Evolutionary conservation across 2,113 vertebrate species (phyloP).

Genomic region (Thymallus thymallus): DNA sequence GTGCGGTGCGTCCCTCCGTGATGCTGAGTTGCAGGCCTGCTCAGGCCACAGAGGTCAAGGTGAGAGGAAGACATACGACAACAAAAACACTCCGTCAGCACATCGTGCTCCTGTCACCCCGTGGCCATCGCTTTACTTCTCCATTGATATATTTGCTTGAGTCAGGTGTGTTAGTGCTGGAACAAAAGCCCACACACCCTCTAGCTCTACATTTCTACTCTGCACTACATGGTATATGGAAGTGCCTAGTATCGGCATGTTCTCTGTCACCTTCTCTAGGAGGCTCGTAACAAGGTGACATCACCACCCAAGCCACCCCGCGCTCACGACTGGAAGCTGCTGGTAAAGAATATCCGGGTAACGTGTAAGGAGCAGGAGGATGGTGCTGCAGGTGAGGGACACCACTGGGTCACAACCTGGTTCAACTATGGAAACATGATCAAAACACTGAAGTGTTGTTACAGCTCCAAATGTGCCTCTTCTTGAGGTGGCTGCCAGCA

Average conservation of each 20-base stretch:
- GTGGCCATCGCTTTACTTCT: neutral
- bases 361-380: slow-evolving; percentile 58
- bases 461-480: neutral
- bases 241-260: neutral
- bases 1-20: slow-evolving; percentile 76
- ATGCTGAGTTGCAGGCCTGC: slow-evolving; percentile 78
- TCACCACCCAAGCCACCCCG: slow-evolving; percentile 93
- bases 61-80: slow-evolving; percentile 43
- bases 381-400: slow-evolving; percentile 78
- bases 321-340: slow-evolving; percentile 88
- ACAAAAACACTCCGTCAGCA: neutral
- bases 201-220: neutral
- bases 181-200: neutral
- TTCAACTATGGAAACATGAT: neutral
- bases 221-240: slow-evolving; percentile 14
- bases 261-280: slow-evolving; percentile 51
- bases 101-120: neutral
- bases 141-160: neutral
- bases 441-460: neutral
- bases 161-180: no score
- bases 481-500: neutral
- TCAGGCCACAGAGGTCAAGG: slow-evolving; percentile 76
- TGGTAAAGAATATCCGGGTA: slow-evolving; percentile 83
- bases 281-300: slow-evolving; percentile 55
- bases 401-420: neutral